Evolutionary conservation across 2,888 invertebrate species (phyloP).

Genomic region (Melanostoma mellinum): DNA sequence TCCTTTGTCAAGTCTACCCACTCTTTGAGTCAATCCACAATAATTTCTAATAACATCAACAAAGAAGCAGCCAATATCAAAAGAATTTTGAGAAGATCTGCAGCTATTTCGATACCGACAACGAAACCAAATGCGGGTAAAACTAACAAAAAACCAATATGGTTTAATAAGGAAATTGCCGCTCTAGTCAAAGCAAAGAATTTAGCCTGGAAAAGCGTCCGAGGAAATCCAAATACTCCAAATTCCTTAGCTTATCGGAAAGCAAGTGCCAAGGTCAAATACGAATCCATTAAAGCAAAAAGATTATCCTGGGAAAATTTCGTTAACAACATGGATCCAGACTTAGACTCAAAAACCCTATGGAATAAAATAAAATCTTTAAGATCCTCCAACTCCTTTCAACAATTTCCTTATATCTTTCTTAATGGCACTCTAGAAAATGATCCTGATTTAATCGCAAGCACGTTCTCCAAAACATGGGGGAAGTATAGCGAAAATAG

Average conservation of each 20-base stretch:
- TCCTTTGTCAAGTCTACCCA: background rate
- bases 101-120: slow-evolving; percentile 6
- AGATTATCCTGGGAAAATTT: no score
- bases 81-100: no score
- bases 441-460: background rate
- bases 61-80: no score
- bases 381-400: background rate
- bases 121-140: background rate
- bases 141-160: slow-evolving; percentile 3
- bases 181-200: slow-evolving; percentile 14
- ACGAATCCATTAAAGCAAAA: no score
- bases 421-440: background rate
- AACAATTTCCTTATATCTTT: slow-evolving; percentile 9
- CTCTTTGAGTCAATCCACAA: no score
- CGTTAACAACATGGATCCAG: background rate
- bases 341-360: background rate
- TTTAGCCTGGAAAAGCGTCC: background rate
- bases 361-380: slow-evolving; percentile 12
- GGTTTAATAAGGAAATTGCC: slow-evolving; percentile 12
- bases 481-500: slow-evolving; percentile 19
- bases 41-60: no score
- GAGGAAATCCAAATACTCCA: background rate
- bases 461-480: slow-evolving; percentile 9
- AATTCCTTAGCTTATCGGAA: slow-evolving; percentile 1
- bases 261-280: background rate